phyloP scores from a whole-genome alignment of 2,888 invertebrate genomes.

The Dromius quadrimaculatus region DNA sequence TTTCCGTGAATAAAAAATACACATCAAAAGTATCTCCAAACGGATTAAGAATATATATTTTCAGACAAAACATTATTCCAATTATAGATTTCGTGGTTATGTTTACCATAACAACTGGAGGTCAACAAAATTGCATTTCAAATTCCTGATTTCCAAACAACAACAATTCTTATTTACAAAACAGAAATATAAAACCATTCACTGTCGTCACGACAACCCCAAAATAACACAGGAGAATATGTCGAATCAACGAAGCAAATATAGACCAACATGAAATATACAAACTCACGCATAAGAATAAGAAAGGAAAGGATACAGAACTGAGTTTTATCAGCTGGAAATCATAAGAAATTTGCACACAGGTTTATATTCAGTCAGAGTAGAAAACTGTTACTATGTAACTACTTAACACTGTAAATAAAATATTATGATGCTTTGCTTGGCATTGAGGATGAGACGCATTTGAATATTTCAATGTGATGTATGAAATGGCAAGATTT shows the following conservation, averaged over 20 bases:
- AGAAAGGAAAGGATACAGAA: too few species aligned
- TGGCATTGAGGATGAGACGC: slow-evolving; percentile 24
- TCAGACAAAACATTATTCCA: too few species aligned
- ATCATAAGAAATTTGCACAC: too few species aligned
- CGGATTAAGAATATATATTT: background rate
- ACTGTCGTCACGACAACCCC: background rate
- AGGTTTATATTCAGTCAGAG: slow-evolving; percentile 42
- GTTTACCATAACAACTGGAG: too few species aligned
- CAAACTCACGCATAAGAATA: slow-evolving; percentile 1
- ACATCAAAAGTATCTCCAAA: background rate
- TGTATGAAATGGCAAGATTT: slow-evolving; percentile 24
- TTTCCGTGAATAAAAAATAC: too few species aligned
- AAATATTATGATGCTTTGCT: slow-evolving; percentile 40
- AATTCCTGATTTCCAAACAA: slow-evolving; percentile 9
- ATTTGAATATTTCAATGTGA: background rate
- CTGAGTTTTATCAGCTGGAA: too few species aligned
- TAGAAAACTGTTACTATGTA: slow-evolving; percentile 46
- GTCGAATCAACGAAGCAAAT: slow-evolving; percentile 36
- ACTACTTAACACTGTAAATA: slow-evolving; percentile 45
- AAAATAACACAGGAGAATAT: slow-evolving; percentile 27
- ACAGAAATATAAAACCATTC: slow-evolving; percentile 12
- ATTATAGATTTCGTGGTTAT: too few species aligned
- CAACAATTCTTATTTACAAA: slow-evolving; percentile 21
- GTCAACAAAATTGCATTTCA: slow-evolving; percentile 6
- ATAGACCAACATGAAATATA: slow-evolving; percentile 10